Evolutionary conservation across 1,140 invertebrate genomes (phyloP).

Genomic region (Drosophila aff.): DNA sequence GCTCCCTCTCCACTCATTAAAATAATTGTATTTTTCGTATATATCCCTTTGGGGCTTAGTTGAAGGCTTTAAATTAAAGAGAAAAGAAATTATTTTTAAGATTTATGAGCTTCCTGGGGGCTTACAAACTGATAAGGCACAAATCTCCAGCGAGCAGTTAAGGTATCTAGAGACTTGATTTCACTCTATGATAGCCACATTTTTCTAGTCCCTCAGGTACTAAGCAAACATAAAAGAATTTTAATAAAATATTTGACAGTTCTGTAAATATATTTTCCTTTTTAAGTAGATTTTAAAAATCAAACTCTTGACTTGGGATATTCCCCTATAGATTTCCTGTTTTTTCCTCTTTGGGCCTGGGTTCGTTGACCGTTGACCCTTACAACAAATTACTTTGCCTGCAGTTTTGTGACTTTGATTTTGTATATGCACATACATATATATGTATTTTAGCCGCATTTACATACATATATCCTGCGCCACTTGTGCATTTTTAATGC

Average conservation of each 20-base stretch:
- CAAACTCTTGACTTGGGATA: not conserved
- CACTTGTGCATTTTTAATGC: slow-evolving; percentile 76
- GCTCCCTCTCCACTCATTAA: not conserved
- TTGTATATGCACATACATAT: slow-evolving; percentile 23
- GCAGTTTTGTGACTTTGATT: slow-evolving; percentile 75
- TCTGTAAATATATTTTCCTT: not conserved
- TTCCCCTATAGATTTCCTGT: not conserved
- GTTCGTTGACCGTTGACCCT: slow-evolving; percentile 80
- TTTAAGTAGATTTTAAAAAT: not conserved
- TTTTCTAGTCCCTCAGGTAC: not conserved
- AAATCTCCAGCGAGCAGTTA: not conserved
- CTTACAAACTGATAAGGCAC: not conserved
- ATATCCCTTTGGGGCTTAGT: not conserved
- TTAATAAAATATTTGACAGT: not conserved
- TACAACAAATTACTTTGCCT: slow-evolving; percentile 39
- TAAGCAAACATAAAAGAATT: no score
- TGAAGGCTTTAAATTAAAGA: not conserved
- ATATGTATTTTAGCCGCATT: not conserved
- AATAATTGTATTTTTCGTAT: not conserved
- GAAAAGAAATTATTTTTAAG: not conserved
- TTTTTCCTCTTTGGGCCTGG: not conserved
- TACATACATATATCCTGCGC: slow-evolving; percentile 50
- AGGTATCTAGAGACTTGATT: not conserved
- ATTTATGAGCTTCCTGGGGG: not conserved
- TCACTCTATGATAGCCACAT: not conserved